phyloP scores from a whole-genome alignment of 2,888 invertebrate species.

The Lasioglossum malachurum region DNA sequence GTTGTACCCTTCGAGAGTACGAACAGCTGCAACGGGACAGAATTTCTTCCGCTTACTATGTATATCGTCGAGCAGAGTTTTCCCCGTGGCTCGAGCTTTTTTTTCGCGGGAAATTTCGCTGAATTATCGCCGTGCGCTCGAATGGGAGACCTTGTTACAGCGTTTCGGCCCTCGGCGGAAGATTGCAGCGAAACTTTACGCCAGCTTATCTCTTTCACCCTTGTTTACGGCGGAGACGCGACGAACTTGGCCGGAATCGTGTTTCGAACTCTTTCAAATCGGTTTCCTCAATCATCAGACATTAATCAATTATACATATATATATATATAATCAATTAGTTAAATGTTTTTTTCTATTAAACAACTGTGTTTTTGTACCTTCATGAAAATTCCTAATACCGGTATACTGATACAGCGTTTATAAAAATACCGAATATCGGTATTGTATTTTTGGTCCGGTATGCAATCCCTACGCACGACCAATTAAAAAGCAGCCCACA shows the following conservation, averaged over 20 bases:
- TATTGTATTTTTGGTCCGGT: too few species aligned
- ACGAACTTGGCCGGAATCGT: neutral
- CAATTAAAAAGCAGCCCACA: too few species aligned
- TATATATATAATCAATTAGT: too few species aligned
- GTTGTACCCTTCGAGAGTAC: slow-evolving; percentile 1
- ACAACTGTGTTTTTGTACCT: too few species aligned
- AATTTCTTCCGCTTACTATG: neutral
- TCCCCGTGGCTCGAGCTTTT: neutral
- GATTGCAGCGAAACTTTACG: neutral
- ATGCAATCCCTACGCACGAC: too few species aligned
- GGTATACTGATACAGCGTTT: too few species aligned
- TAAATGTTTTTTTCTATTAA: too few species aligned
- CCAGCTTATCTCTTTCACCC: neutral
- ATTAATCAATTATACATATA: too few species aligned
- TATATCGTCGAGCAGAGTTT: neutral
- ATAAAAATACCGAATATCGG: too few species aligned
- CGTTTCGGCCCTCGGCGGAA: neutral
- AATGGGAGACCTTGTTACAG: neutral
- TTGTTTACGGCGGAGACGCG: neutral
- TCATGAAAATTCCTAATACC: too few species aligned
- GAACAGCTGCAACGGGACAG: neutral
- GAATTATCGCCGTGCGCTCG: neutral
- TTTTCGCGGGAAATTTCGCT: neutral
- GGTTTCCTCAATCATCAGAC: neutral
- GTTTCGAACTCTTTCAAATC: neutral